Conservation (phyloP, 2,113 vertebrate species). For the Thymallus thymallus region DNA sequence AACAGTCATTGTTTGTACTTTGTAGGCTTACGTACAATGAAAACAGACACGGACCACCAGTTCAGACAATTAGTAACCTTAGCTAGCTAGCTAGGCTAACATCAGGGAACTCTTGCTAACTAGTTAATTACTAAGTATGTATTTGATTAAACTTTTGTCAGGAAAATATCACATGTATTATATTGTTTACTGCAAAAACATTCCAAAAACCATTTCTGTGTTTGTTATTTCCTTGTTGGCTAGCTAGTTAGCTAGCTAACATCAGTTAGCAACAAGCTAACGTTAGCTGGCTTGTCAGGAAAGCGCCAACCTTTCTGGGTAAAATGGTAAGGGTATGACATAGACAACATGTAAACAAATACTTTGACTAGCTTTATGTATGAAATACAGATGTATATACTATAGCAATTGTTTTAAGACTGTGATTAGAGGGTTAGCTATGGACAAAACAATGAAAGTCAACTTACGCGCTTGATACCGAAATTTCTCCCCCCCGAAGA, state of each 20-base stretch:
- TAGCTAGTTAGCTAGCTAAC: neutral
- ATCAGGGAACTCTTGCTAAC: no score
- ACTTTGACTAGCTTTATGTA: neutral
- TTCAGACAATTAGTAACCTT: no score
- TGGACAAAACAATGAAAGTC: slow-evolving; percentile 22
- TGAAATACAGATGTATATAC: neutral
- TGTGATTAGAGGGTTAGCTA: no score
- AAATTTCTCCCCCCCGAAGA: slow-evolving; percentile 12
- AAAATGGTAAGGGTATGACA: no score
- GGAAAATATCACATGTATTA: neutral
- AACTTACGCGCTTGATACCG: slow-evolving; percentile 24
- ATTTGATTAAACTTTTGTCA: neutral
- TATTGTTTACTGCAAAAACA: neutral
- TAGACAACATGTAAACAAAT: no score
- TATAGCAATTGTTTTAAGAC: neutral
- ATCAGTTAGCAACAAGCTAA: neutral
- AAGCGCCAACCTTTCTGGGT: no score
- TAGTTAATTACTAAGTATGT: no score
- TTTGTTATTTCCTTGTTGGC: neutral
- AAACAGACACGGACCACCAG: no score
- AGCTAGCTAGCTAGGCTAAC: no score
- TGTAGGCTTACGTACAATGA: no score
- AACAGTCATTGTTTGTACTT: no score
- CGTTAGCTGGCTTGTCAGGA: neutral
- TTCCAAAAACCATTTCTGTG: neutral